Conservation (phyloP, 92 coral and sea anemone genomes). For the Meandrina meandrites region DNA sequence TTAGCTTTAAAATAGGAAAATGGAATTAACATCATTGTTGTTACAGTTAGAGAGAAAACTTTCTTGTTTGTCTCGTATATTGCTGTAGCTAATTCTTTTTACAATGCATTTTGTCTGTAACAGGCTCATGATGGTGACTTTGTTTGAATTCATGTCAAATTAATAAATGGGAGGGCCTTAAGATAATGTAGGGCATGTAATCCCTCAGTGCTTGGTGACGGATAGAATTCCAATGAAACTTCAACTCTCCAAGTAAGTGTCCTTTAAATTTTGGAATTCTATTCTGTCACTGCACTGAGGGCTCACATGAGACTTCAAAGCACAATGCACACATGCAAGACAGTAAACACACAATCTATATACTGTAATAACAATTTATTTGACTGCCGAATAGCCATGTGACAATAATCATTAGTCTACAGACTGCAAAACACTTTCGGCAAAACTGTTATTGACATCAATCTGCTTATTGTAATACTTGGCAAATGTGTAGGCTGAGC, state of each 20-base stretch:
- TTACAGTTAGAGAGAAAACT: too few relatives aligned
- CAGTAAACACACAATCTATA: slow-evolving; percentile 15
- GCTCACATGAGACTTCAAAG: slow-evolving; percentile 53
- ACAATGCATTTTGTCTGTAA: too few relatives aligned
- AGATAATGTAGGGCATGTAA: slow-evolving; percentile 48
- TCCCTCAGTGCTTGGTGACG: slow-evolving; percentile 11
- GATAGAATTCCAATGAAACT: slow-evolving; percentile 19
- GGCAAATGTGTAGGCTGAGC: slow-evolving; percentile 47
- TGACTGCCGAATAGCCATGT: background rate
- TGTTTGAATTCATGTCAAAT: too few relatives aligned
- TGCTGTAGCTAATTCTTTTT: too few relatives aligned
- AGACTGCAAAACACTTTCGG: slow-evolving; percentile 27
- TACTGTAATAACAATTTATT: background rate
- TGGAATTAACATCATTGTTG: too few relatives aligned
- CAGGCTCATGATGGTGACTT: too few relatives aligned
- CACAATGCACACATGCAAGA: slow-evolving; percentile 41
- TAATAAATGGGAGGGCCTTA: slow-evolving; percentile 8
- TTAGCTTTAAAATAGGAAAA: too few relatives aligned
- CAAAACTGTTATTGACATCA: slow-evolving; percentile 33
- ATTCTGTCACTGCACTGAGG: slow-evolving; percentile 33
- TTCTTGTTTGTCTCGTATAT: too few relatives aligned
- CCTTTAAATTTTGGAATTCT: slow-evolving; percentile 31
- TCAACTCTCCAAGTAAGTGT: slow-evolving; percentile 1
- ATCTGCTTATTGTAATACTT: slow-evolving; percentile 52
- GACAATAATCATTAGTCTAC: background rate